Conservation (phyloP, 1,140 invertebrate species). For the Drosophila aff. region DNA sequence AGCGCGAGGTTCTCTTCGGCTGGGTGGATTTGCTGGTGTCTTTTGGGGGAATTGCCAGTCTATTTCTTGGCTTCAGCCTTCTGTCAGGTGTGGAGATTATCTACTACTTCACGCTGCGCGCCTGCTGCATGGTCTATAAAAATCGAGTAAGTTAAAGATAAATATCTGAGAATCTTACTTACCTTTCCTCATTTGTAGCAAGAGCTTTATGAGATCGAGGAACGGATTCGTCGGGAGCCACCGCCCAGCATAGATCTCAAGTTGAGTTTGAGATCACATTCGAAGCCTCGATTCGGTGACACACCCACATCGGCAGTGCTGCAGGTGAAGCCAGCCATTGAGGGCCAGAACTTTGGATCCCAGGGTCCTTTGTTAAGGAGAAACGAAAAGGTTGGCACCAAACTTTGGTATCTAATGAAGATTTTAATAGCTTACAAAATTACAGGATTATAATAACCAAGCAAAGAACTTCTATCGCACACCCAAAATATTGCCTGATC, state of each 20-base stretch:
- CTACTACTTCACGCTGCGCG: slow-evolving; percentile 90
- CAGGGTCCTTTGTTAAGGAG: slow-evolving; percentile 25
- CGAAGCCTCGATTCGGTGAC: slow-evolving; percentile 8
- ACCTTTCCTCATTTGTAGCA: slow-evolving; percentile 41
- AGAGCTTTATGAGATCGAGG: slow-evolving; percentile 79
- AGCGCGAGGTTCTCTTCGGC: slow-evolving; percentile 91
- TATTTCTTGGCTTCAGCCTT: slow-evolving; percentile 91
- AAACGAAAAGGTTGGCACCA: slow-evolving; percentile 54
- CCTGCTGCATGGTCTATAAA: slow-evolving; percentile 88
- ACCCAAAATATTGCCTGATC: slow-evolving; percentile 60
- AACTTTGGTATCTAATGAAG: not conserved
- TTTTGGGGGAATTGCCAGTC: slow-evolving; percentile 88
- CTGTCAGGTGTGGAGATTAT: slow-evolving; percentile 90
- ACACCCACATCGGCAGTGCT: slow-evolving; percentile 37
- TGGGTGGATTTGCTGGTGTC: slow-evolving; percentile 91
- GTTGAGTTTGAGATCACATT: slow-evolving; percentile 55
- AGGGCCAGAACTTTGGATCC: not conserved
- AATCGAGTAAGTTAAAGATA: slow-evolving; percentile 60
- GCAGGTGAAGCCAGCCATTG: slow-evolving; percentile 46
- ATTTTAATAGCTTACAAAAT: not conserved
- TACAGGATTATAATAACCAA: slow-evolving; percentile 61
- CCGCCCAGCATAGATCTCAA: slow-evolving; percentile 73
- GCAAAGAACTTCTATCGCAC: slow-evolving; percentile 65
- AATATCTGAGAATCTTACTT: not conserved
- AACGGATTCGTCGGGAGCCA: slow-evolving; percentile 68